A percentile compares a stretch with the other conserved stretches of the same genome.
phyloP scores from a whole-genome alignment of 2,113 vertebrate genomes.

The Meles meles region DNA sequence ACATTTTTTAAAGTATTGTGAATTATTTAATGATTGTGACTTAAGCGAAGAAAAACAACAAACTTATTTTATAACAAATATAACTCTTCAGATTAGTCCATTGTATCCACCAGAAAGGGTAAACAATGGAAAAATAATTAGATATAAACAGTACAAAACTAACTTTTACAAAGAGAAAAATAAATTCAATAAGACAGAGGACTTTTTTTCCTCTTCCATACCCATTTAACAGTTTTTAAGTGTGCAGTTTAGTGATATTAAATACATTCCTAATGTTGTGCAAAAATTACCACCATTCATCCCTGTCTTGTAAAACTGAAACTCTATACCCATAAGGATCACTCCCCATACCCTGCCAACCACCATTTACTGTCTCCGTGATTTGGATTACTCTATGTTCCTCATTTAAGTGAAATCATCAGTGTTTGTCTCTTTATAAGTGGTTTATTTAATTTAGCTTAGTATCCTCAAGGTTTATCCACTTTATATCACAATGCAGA shows the following conservation, averaged over 20 bases:
- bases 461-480: neutral
- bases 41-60: neutral
- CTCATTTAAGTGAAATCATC: neutral
- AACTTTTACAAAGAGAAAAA: constrained; percentile 1
- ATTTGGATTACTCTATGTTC: neutral
- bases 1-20: neutral
- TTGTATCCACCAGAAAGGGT: neutral
- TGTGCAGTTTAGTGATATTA: neutral
- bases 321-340: neutral
- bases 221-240: neutral
- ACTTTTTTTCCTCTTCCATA: neutral
- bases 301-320: neutral
- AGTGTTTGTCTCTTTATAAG: neutral
- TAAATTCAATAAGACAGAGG: neutral
- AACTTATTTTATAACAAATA: neutral
- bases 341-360: neutral
- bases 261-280: neutral
- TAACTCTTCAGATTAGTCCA: neutral
- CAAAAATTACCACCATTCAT: neutral
- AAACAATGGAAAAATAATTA: neutral
- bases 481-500: neutral
- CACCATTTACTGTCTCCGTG: neutral
- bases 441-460: neutral
- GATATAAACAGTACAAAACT: neutral
- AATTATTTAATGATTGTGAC: neutral